Evolutionary conservation across 2,113 vertebrate species (phyloP).

Genomic region (Lophotis ruficrista): DNA sequence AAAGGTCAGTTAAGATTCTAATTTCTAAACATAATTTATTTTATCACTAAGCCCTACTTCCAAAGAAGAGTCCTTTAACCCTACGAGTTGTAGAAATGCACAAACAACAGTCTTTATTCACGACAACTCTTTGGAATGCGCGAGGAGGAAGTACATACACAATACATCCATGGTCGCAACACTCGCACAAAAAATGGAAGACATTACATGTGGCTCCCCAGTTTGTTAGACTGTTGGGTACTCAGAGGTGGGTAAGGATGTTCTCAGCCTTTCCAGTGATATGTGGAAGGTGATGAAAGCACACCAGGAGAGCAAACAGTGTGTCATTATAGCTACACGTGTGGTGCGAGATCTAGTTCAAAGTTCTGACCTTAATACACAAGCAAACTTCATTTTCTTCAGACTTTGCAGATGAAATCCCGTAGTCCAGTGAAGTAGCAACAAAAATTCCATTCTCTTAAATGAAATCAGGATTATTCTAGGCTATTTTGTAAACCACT

Average conservation of each 20-base stretch:
- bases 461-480: neutral
- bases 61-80: neutral
- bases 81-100: neutral
- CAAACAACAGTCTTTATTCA: neutral
- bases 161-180: neutral
- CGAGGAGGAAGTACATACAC: neutral
- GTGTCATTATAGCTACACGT: neutral
- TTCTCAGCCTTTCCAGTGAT: neutral
- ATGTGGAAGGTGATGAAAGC: neutral
- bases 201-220: neutral
- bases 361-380: neutral
- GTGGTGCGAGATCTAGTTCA: rapidly evolving
- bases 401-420: neutral
- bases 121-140: neutral
- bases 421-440: neutral
- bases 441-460: neutral
- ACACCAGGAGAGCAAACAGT: neutral
- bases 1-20: neutral
- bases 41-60: neutral
- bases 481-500: neutral
- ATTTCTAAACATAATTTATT: neutral
- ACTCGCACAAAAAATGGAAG: neutral
- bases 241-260: neutral
- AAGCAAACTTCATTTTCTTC: neutral
- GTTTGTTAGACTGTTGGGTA: neutral